Evolutionary conservation across 2,113 vertebrate species (phyloP).

Genomic region (Lagopus muta): DNA sequence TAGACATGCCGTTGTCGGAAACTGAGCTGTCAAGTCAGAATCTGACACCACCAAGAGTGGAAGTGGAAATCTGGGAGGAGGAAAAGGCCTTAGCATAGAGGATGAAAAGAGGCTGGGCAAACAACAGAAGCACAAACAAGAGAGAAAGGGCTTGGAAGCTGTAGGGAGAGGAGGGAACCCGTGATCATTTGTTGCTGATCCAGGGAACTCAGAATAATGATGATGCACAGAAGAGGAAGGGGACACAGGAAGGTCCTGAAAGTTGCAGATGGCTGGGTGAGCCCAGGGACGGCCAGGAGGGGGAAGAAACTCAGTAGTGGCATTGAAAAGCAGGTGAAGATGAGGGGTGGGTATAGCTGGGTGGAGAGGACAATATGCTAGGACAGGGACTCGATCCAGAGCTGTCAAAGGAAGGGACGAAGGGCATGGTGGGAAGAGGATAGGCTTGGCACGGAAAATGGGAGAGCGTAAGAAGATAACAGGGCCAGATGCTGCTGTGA

Average conservation of each 20-base stretch:
- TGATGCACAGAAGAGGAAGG: not conserved
- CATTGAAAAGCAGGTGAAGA: not conserved
- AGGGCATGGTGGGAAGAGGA: slow-evolving; percentile 12
- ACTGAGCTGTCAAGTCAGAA: not conserved
- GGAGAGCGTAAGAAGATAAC: slow-evolving; percentile 10
- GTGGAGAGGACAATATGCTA: not conserved
- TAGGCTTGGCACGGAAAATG: slow-evolving; percentile 55
- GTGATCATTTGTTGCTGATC: fast-evolving
- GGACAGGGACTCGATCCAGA: not conserved
- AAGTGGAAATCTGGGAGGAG: not conserved
- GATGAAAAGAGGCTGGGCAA: not conserved
- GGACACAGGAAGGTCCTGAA: not conserved
- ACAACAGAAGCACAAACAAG: not conserved
- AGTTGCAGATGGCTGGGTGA: not conserved
- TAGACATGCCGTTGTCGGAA: not conserved
- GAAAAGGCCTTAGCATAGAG: not conserved
- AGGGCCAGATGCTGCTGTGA: not conserved
- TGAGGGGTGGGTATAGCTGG: not conserved
- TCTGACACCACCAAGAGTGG: not conserved
- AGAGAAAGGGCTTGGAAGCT: not conserved
- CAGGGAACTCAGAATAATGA: not conserved
- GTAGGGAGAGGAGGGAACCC: not conserved
- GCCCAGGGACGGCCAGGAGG: fast-evolving
- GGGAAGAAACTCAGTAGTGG: not conserved
- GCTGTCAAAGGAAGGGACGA: slow-evolving; percentile 3